Evolutionary conservation across 30 jellyfish, hydroid and myxozoan species (phyloP).

Genomic region (Pelagia noctiluca): DNA sequence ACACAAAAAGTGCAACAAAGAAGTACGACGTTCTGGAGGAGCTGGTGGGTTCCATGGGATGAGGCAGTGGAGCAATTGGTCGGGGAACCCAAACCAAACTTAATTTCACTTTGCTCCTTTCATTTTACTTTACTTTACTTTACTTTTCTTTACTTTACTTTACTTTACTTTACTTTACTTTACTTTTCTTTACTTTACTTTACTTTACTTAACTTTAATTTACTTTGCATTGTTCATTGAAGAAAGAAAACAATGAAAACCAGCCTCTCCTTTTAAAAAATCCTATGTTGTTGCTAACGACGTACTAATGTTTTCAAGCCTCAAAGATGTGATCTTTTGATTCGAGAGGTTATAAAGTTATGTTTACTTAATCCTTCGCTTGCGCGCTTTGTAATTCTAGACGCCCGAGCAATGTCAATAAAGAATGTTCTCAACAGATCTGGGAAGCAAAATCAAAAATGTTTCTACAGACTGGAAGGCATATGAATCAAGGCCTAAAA

Average conservation of each 20-base stretch:
- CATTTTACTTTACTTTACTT: too few relatives aligned
- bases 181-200: too few relatives aligned
- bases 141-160: too few relatives aligned
- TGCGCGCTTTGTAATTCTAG: constrained; percentile 9
- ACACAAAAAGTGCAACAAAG: too few relatives aligned
- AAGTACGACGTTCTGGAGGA: too few relatives aligned
- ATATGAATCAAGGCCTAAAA: constrained; percentile 51
- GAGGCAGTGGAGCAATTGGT: too few relatives aligned
- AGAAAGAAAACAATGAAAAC: neutral
- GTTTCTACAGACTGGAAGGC: constrained; percentile 72
- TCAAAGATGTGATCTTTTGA: constrained; percentile 24
- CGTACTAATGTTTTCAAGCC: neutral
- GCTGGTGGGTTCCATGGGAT: too few relatives aligned
- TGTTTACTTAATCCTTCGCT: constrained; percentile 55
- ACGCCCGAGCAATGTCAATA: neutral
- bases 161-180: too few relatives aligned
- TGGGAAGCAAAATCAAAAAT: constrained; percentile 18
- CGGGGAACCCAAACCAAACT: too few relatives aligned
- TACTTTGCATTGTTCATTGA: neutral
- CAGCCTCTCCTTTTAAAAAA: neutral
- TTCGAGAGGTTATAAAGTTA: constrained; percentile 8
- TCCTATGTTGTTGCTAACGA: neutral
- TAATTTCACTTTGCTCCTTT: too few relatives aligned
- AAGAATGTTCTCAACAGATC: neutral
- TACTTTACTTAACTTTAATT: neutral